phyloP scores from a whole-genome alignment of 1,140 invertebrate genomes.

The Pogonomyrmex barbatus region DNA sequence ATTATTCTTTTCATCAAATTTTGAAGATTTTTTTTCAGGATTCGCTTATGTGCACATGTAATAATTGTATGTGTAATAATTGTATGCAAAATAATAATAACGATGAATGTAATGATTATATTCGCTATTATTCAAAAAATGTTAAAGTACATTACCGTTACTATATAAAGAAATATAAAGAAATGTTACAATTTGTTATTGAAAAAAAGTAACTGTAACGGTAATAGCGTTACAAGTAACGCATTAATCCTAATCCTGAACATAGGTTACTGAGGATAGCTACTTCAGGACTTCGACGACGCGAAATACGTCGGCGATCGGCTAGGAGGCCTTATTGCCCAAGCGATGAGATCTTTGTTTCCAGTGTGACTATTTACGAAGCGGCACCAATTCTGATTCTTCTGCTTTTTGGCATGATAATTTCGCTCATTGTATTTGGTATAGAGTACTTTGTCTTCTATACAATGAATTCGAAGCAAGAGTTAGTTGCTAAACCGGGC shows the following conservation, averaged over 20 bases:
- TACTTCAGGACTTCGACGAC: constrained; percentile 59
- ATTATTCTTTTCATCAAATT: too few species aligned
- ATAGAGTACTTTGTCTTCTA: constrained; percentile 61
- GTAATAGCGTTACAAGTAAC: too few species aligned
- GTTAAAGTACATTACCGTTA: too few species aligned
- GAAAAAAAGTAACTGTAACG: too few species aligned
- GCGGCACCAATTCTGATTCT: constrained; percentile 65
- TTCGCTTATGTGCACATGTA: too few species aligned
- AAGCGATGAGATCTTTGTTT: constrained; percentile 24
- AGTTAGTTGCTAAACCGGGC: not conserved
- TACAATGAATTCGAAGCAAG: not conserved
- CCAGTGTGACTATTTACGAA: constrained; percentile 69
- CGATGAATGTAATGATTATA: too few species aligned
- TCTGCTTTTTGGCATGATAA: constrained; percentile 51
- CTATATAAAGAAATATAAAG: too few species aligned
- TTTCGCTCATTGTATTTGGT: constrained; percentile 65
- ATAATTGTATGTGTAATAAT: too few species aligned
- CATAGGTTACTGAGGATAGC: constrained; percentile 51
- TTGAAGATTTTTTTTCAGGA: too few species aligned
- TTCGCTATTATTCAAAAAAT: too few species aligned
- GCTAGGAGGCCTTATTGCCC: constrained; percentile 65
- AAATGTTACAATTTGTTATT: too few species aligned
- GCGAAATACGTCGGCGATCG: constrained; percentile 54
- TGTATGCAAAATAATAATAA: too few species aligned
- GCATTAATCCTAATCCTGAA: not conserved